phyloP scores from a whole-genome alignment of 2,797 vertebrate genomes.

The Semotilus atromaculatus region DNA sequence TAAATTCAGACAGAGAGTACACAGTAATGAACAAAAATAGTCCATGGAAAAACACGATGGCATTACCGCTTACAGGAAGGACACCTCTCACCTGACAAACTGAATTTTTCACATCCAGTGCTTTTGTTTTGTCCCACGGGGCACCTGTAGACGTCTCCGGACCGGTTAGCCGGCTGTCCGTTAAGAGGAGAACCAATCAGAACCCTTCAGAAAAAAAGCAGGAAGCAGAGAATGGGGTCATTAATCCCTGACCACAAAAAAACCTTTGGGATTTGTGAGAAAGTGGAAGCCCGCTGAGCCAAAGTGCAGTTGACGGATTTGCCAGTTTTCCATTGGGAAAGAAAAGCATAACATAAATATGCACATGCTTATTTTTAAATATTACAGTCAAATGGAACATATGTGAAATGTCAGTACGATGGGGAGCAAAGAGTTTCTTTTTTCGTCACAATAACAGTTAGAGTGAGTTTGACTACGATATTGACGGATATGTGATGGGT shows the following conservation, averaged over 20 bases:
- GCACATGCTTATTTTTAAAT: background rate
- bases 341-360: conserved; percentile 36
- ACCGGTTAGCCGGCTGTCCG: conserved; percentile 89
- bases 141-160: conserved; percentile 97
- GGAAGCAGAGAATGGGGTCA: conserved; percentile 40
- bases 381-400: conserved; percentile 23
- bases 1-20: background rate
- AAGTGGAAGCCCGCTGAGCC: conserved; percentile 46
- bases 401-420: background rate
- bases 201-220: conserved; percentile 79
- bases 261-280: conserved; percentile 55
- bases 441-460: background rate
- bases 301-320: conserved; percentile 46
- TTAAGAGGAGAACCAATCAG: conserved; percentile 93
- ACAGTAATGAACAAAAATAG: conserved; percentile 8
- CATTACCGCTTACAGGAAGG: background rate
- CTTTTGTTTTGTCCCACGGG: conserved; percentile 78
- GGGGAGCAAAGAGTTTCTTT: background rate
- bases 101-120: conserved; percentile 84
- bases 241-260: conserved; percentile 47
- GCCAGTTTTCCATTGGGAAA: conserved; percentile 46
- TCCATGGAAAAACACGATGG: background rate
- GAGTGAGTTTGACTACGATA: background rate
- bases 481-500: background rate
- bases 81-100: conserved; percentile 85